Conservation (phyloP, 2,113 vertebrate genomes). For the Oreochromis aureus region DNA sequence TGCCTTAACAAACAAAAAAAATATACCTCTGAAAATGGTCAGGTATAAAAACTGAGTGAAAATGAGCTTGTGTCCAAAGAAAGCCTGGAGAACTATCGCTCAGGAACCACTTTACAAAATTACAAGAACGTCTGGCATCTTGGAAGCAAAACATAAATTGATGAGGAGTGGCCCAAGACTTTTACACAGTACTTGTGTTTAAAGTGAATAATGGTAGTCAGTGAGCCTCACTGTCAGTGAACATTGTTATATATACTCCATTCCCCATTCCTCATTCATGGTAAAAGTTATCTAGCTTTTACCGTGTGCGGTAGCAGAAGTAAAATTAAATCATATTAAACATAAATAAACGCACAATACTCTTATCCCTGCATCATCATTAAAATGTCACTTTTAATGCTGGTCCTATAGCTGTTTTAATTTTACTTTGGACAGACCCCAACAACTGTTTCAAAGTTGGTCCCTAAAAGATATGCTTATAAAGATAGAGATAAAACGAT, state of each 20-base stretch:
- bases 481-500: background rate
- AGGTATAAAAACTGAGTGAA: background rate
- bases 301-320: background rate
- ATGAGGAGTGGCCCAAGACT: background rate
- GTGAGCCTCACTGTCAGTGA: background rate
- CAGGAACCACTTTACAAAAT: background rate
- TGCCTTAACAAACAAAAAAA: background rate
- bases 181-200: background rate
- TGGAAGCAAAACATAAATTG: background rate
- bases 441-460: background rate
- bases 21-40: background rate
- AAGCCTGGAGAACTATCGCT: background rate
- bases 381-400: background rate
- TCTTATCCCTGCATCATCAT: background rate
- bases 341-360: background rate
- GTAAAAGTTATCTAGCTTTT: background rate
- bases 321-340: background rate
- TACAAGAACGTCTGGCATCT: background rate
- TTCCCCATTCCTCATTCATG: background rate
- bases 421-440: background rate
- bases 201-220: background rate
- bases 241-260: background rate
- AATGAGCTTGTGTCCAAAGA: background rate
- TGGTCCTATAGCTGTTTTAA: background rate
- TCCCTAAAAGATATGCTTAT: background rate